These are phyloP conservation scores for Ophiodon elongatus DNA, from an alignment of 2,113 vertebrate species.

Conservation along the genomic window DNA sequence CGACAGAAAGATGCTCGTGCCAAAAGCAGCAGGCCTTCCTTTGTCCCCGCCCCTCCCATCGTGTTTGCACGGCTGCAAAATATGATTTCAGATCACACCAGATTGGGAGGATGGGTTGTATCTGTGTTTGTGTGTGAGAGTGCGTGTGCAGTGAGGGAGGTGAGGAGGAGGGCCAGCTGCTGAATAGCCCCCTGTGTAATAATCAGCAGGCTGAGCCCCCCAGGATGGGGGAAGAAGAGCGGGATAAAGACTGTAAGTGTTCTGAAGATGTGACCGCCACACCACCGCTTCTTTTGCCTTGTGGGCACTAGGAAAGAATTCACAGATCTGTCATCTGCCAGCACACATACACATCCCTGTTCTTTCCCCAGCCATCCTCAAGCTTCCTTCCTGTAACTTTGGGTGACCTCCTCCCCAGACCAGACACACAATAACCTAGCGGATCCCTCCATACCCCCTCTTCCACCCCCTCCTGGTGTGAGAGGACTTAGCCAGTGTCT, in stretches of 20 bases:
- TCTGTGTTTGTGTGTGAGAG: constrained; percentile 47
- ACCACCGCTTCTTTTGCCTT: constrained; percentile 89
- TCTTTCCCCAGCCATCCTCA: constrained; percentile 49
- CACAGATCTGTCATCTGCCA: constrained; percentile 94
- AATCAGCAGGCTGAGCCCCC: constrained; percentile 89
- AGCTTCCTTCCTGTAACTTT: constrained; percentile 68
- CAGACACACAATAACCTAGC: constrained; percentile 66
- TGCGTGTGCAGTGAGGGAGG: constrained; percentile 75
- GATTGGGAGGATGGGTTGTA: constrained; percentile 82
- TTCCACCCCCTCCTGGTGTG: constrained; percentile 43
- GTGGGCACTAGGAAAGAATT: constrained; percentile 91
- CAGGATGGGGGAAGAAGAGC: constrained; percentile 86
- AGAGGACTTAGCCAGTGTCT: constrained; percentile 62
- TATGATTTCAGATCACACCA: constrained; percentile 93
- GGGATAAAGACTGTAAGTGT: constrained; percentile 88
- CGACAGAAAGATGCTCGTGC: constrained; percentile 87
- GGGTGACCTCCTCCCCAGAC: constrained; percentile 64
- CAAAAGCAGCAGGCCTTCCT: constrained; percentile 70
- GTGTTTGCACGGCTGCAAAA: constrained; percentile 88
- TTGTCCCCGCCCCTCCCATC: constrained; percentile 79
- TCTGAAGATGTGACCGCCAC: constrained; percentile 79
- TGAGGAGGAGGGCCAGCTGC: constrained; percentile 33
- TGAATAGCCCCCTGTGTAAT: constrained; percentile 93
- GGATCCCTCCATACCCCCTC: constrained; percentile 50
- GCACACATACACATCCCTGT: constrained; percentile 49